Percentiles rank a stretch among this genome's conserved stretches.
Evolutionary conservation across 2,797 vertebrate species (phyloP).

Genomic region (Crocodylus rhombifer): DNA sequence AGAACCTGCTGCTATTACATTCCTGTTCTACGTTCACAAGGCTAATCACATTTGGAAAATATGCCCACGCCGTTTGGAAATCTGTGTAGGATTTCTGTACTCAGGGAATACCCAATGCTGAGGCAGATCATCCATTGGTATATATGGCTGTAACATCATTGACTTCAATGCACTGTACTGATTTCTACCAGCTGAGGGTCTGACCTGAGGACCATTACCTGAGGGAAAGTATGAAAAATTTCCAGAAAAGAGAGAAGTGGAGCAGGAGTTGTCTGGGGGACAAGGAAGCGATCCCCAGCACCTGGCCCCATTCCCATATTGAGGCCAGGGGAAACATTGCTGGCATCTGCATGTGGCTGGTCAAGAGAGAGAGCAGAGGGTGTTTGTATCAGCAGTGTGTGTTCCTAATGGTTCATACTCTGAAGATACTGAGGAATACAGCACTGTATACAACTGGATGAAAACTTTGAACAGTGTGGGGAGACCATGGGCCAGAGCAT

Average conservation of each 20-base stretch:
- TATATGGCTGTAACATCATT: neutral
- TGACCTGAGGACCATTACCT: neutral
- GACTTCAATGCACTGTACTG: neutral
- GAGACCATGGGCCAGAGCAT: too few species aligned
- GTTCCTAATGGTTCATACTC: too few species aligned
- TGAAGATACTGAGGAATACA: too few species aligned
- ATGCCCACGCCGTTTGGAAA: neutral
- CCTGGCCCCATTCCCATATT: neutral
- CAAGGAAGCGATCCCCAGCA: too few species aligned
- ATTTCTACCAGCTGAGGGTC: neutral
- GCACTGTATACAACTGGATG: too few species aligned
- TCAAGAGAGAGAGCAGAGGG: too few species aligned
- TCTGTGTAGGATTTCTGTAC: neutral
- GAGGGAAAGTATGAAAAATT: neutral
- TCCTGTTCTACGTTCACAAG: neutral
- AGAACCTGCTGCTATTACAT: too few species aligned
- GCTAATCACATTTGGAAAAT: neutral
- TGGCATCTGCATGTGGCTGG: too few species aligned
- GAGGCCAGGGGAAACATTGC: neutral
- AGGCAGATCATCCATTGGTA: neutral
- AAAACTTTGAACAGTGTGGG: too few species aligned
- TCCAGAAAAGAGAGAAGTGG: neutral
- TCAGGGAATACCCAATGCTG: neutral
- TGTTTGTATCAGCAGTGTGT: too few species aligned
- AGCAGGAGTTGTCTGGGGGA: too few species aligned